These are phyloP conservation scores for Melanogrammus aeglefinus DNA, from an alignment of 2,797 vertebrate species.

Conservation along the genomic window DNA sequence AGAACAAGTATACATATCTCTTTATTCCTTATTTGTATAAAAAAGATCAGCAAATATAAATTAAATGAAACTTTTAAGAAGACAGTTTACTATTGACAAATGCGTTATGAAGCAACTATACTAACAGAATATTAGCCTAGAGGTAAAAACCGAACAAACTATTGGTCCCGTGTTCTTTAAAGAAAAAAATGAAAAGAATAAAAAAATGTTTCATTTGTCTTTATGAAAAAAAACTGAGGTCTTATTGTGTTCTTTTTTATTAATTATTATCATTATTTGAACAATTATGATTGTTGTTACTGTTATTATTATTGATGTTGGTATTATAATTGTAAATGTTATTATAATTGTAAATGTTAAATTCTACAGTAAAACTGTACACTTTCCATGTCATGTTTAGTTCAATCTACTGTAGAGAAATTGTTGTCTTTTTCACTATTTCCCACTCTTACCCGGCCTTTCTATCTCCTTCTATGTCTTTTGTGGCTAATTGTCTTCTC, in stretches of 20 bases:
- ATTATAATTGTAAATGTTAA: constrained; percentile 81
- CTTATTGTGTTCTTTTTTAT: constrained; percentile 70
- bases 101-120: constrained; percentile 77
- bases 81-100: constrained; percentile 75
- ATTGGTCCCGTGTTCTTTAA: constrained; percentile 81
- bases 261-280: constrained; percentile 75
- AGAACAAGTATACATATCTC: constrained; percentile 78
- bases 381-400: constrained; percentile 70
- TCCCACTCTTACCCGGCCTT: constrained; percentile 54
- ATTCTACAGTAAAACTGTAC: constrained; percentile 78
- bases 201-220: constrained; percentile 72
- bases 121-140: constrained; percentile 83
- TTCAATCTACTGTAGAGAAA: constrained; percentile 71
- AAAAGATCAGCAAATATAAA: constrained; percentile 71
- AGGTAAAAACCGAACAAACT: constrained; percentile 75
- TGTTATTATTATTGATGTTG: constrained; percentile 76
- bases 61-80: constrained; percentile 78
- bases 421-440: constrained; percentile 64
- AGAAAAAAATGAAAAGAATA: constrained; percentile 64
- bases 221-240: constrained; percentile 76
- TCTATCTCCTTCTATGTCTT: constrained; percentile 60
- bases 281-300: constrained; percentile 79
- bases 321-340: constrained; percentile 80
- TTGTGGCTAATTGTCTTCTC: constrained; percentile 70
- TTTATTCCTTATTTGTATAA: constrained; percentile 80